phyloP scores from a whole-genome alignment of 35 echinoderm and acorn worm species.

The Stichopus chloronotus region DNA sequence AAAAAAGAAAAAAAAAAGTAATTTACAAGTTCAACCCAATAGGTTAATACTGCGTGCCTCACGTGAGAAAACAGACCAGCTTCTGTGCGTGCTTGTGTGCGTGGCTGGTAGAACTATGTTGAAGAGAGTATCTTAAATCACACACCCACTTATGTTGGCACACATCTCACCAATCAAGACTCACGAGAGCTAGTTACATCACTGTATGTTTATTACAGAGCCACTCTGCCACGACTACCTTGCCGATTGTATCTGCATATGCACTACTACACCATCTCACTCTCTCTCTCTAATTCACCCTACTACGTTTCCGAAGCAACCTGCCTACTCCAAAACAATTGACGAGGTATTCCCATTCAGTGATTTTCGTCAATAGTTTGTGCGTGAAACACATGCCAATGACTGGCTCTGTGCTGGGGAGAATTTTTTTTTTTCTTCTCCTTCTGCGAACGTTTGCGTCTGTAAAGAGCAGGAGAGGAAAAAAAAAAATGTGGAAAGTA shows the following conservation, averaged over 20 bases:
- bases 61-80: neutral
- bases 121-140: constrained; percentile 31
- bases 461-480: neutral
- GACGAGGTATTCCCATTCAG: constrained; percentile 24
- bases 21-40: constrained; percentile 45
- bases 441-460: neutral
- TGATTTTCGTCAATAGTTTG: constrained; percentile 52
- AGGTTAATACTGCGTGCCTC: constrained; percentile 40
- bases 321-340: constrained; percentile 49
- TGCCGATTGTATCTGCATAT: neutral
- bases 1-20: neutral
- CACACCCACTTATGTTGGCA: constrained; percentile 17
- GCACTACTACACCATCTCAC: neutral
- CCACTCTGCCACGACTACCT: neutral
- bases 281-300: neutral
- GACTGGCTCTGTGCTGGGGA: neutral
- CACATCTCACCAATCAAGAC: constrained; percentile 23
- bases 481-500: constrained; percentile 32
- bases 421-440: neutral
- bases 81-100: neutral
- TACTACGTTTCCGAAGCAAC: constrained; percentile 1
- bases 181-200: neutral
- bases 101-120: constrained; percentile 12
- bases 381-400: neutral
- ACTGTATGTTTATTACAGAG: constrained; percentile 11